Conservation (phyloP, 2,888 invertebrate species). For the Drosophila meridiana region DNA sequence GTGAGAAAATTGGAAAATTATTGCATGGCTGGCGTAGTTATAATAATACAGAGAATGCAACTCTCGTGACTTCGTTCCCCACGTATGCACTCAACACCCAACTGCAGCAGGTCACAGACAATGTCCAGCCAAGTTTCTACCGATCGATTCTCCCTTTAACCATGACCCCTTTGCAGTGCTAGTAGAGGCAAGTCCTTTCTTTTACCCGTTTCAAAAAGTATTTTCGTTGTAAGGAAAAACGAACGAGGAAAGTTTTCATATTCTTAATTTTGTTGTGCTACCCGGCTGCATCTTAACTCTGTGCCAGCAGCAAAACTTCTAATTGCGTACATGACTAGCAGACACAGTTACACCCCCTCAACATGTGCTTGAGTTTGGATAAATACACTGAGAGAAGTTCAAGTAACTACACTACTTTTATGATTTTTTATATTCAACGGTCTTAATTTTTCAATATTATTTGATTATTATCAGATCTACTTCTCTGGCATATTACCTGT, state of each 20-base stretch:
- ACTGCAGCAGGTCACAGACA: conserved; percentile 28
- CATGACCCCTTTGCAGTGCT: conserved; percentile 1
- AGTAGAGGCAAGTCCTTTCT: conserved; percentile 45
- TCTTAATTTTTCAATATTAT: not conserved
- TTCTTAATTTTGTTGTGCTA: conserved; percentile 69
- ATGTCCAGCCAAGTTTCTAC: conserved; percentile 37
- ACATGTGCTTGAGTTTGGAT: conserved; percentile 10
- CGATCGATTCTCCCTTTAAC: conserved; percentile 50
- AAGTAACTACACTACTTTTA: not conserved
- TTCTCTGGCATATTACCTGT: not conserved
- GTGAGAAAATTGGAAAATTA: not conserved
- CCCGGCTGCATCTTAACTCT: conserved; percentile 52
- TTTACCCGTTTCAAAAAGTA: conserved; percentile 29
- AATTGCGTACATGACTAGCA: conserved; percentile 82
- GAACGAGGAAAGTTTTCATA: conserved; percentile 64
- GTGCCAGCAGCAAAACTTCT: conserved; percentile 76
- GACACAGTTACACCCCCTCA: conserved; percentile 37
- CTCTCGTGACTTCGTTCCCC: conserved; percentile 8
- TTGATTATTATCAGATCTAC: not conserved
- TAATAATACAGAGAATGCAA: conserved; percentile 33
- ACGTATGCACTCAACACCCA: conserved; percentile 9
- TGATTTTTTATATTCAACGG: not conserved
- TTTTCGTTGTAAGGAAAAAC: conserved; percentile 16
- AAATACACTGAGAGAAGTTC: conserved; percentile 42
- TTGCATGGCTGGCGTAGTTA: conserved; percentile 15